Evolutionary conservation across 1,140 invertebrate species (phyloP), one percentile per base, ranked within the genome.

Genomic region (Conopomorpha cramerella): DNA sequence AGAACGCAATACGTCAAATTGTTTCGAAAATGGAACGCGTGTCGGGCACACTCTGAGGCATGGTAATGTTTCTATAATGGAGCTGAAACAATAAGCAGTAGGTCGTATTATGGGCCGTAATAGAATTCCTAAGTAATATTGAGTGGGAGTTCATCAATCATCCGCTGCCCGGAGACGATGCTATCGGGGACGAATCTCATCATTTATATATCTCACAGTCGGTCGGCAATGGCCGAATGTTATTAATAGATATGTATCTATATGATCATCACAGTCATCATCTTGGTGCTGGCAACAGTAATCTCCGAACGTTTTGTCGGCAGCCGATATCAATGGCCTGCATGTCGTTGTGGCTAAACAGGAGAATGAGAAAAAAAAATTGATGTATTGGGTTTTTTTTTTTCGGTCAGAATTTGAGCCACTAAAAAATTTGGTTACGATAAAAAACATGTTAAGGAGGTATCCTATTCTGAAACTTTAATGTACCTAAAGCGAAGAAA

Each of bases 201-300:
- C 67, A 71, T 74, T 74, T 74, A 74, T 64, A 64, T 64, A 74
- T 71, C 56, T 64, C 10, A 23, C 10, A 4, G 51, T 60, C 51
- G 49, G 58, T 58, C 63, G 51, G 55, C 55, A 51, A 43, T 64
- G 62, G 39, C 55, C 57, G 64, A 71, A 71, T 63, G 55, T 68
- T 68, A 74, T 67, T 73, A 70, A 72, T 65, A 70, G 64, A 73
- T 73, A 62, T n/a, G n/a, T n/a, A n/a, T n/a, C n/a, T n/a, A n/a
- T n/a, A n/a, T n/a, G n/a, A n/a, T n/a, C n/a, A n/a, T n/a, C n/a
- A n/a, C n/a, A n/a, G 59, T 68, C 66, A 68, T 66, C 62, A 64
- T 55, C 45, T 57, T 61, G 63, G 58, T 63, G n/a, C 54, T 55
- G 43, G 50, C 60, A 61, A 66, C 63, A 56, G 63, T 66, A 66